Evolutionary conservation across 2,888 invertebrate genomes (phyloP).

Genomic region (Heliconius cydno): DNA sequence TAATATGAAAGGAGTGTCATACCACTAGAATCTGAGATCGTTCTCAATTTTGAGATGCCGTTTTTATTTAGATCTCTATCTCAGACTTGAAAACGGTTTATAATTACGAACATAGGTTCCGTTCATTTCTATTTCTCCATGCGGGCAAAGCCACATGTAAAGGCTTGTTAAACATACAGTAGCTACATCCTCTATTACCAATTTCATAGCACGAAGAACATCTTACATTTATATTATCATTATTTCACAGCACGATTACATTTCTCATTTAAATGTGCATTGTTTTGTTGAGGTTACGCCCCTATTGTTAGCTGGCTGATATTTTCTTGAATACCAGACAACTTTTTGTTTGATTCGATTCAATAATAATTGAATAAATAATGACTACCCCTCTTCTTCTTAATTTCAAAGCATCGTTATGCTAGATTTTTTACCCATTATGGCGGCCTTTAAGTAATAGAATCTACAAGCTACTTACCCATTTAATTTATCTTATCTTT

Average conservation of each 20-base stretch:
- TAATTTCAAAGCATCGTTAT: neutral
- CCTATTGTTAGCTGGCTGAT: slow-evolving; percentile 15
- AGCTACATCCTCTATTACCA: neutral
- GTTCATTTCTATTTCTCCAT: neutral
- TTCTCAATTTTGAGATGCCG: too few species aligned
- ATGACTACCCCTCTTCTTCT: neutral
- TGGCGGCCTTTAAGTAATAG: too few species aligned
- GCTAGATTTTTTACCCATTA: neutral
- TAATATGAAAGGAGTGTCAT: too few species aligned
- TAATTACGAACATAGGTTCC: too few species aligned
- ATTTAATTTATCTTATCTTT: too few species aligned
- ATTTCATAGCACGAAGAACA: neutral
- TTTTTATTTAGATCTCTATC: too few species aligned
- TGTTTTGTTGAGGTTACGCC: slow-evolving; percentile 25
- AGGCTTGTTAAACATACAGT: neutral
- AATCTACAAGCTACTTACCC: too few species aligned
- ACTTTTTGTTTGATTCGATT: slow-evolving; percentile 1
- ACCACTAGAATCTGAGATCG: too few species aligned
- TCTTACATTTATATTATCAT: slow-evolving; percentile 14
- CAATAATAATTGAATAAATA: slow-evolving; percentile 14
- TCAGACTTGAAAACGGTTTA: too few species aligned
- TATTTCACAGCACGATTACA: slow-evolving; percentile 14
- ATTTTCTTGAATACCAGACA: slow-evolving; percentile 6
- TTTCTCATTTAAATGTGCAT: slow-evolving; percentile 26
- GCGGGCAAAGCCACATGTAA: neutral